Base-by-base conservation (phyloP, 1,140 invertebrate species). In the Bradynema listronoti region DNA sequence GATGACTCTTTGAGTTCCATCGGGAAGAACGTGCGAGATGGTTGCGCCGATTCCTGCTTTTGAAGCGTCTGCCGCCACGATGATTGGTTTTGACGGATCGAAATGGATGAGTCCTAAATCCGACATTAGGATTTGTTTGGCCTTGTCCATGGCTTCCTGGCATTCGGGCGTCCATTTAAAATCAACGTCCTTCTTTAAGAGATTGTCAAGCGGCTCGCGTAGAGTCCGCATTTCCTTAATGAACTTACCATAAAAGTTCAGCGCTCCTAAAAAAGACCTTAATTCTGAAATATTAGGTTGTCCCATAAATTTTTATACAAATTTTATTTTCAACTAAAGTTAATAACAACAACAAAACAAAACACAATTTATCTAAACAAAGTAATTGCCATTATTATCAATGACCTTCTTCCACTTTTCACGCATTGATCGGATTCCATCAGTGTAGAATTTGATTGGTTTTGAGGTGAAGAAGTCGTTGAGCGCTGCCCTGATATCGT, bases 21-120 rank as follows among this genome's bases (percentile, higher is more conserved):
- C 71, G 7, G 60, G 59, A 46, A 73, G 61, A 14, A 33, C 25
- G 49, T 71, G 71, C 29, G 24, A 30, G 16, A 71, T 53, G 1
- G 68, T 67, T 4, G 68, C 71, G 9, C 71, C 69, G 46, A 72
- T 73, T 14, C 72, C 69, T 22, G 71, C 46, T 22, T 72, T 53
- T 11, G 69, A 74, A 1, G 69, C 69, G 47, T 74, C 69, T 3
- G 71, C 68, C 11, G 71, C 62, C 1, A 72, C 61, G 11, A 72
- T 49, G 19, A 72, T 67, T 9, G 41, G 55, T 6, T 63, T 25
- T 1, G 11, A n/a, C 0, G 71, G 68, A 33, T 75, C 43, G 30
- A 46, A 74, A 29, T 72, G 69, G 3, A 53, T 55, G 1, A 71
- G 56, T n/a, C 56, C 27, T 2, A 71, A 33, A n/a, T 71, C 63